Base-by-base conservation (phyloP, 1,140 invertebrate genomes). In the Heliothis subflexa region DNA sequence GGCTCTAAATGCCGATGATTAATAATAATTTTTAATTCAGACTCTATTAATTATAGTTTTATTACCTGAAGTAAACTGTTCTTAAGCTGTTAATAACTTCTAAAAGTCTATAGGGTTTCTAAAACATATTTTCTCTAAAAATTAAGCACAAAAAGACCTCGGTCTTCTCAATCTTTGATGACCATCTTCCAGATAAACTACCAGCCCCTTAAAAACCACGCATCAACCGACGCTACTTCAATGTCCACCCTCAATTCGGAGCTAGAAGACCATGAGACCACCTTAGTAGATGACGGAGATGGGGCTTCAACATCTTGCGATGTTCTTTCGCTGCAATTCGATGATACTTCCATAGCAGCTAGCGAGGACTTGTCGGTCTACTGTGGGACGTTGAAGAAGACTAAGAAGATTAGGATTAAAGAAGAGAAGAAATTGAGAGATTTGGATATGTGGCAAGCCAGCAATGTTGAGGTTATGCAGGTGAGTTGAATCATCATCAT, bases 361-460 rank as follows among this genome's bases (percentile, higher is more conserved):
- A 94, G 91, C 40, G 88, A 91, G 28, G 89, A 91, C 55, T 75
- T 88, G 40, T 90, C 90, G 0, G 84, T 88, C 33, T 89, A 93
- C 71, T 94, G 91, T 62, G 83, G 89, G 0, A 86, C 88, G 49
- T 13, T 91, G 66, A 94, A 92, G 82, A 92, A 91, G 72, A 86
- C 86, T 1, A 81, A 74, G 81, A 94, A 91, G 70, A 87, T 78
- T 14, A 85, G 78, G 16, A 54, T 16, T 13, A 91, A 89, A 49
- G 88, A 86, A 59, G 83, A 91, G 49, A 80, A 88, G 79, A 86
- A 89, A 50, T n/a, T 90, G 61, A 85, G 86, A 1, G 92, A 94
- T n/a, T 79, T 86, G 7, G 90, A 86, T 55, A 94, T 94, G 92
- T 94, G 92, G 92, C 84, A 88, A 59, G 92, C 91, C 0, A 94